A percentile compares a stretch with the other conserved stretches of the same genome.
Evolutionary conservation across 1,140 invertebrate genomes (phyloP).

Genomic region (Copidosoma floridanum): DNA sequence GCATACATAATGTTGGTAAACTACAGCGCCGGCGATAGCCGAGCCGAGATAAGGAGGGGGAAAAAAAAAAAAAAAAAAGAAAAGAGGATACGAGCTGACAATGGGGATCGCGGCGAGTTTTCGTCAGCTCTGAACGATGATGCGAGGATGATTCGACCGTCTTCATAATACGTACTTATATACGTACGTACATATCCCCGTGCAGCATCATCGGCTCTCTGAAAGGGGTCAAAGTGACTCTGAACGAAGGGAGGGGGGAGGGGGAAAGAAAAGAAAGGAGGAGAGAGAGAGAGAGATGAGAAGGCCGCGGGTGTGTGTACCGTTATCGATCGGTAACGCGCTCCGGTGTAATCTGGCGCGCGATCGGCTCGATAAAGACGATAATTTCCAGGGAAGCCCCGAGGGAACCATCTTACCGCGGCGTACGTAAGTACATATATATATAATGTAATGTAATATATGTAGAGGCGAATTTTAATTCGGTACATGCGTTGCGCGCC

Average conservation of each 20-base stretch:
- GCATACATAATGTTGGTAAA: too few relatives aligned
- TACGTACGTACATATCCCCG: too few relatives aligned
- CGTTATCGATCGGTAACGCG: slow-evolving; percentile 13
- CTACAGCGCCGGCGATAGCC: too few relatives aligned
- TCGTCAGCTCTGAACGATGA: slow-evolving; percentile 9
- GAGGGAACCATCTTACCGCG: slow-evolving; percentile 26
- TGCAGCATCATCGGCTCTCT: background rate
- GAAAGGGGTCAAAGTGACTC: slow-evolving; percentile 3
- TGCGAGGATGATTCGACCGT: background rate
- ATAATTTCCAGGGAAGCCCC: slow-evolving; percentile 15
- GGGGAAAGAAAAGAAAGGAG: slow-evolving; percentile 11
- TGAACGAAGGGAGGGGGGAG: background rate
- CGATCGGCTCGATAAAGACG: slow-evolving; percentile 15
- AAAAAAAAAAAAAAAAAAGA: too few relatives aligned
- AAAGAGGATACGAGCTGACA: background rate
- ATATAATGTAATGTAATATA: too few relatives aligned
- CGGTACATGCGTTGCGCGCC: too few relatives aligned
- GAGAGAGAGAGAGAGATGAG: background rate
- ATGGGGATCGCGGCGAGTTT: background rate
- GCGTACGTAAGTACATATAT: slow-evolving; percentile 34
- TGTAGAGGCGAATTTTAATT: too few relatives aligned
- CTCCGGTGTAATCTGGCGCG: background rate
- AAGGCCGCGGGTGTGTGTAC: background rate
- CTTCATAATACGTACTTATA: too few relatives aligned
- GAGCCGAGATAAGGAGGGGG: too few relatives aligned